Evolutionary conservation across 1,140 invertebrate species (phyloP), one percentile per base, ranked within the genome.

Genomic region (Pogonomyrmex californicus): DNA sequence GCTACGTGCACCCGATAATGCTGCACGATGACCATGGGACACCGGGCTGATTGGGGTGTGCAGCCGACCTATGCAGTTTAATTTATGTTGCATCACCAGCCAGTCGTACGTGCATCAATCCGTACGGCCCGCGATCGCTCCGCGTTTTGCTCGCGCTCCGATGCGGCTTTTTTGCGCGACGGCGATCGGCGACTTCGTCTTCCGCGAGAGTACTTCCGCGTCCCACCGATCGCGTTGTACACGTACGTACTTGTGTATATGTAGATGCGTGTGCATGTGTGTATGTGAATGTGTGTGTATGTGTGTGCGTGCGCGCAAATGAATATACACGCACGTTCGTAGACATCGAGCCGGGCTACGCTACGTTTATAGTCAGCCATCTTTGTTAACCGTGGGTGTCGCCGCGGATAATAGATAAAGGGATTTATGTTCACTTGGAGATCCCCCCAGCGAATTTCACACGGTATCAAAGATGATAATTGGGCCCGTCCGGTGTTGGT

Each of bases 61-160:
- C 91, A 88, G 85, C 82, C 92, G 87, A 88, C 86, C 91, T 91
- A 92, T 93, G 93, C 92, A 93, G 93, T 93, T 93, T 93, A 93
- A 93, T 93, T 93, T 93, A 93, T 93, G 92, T 93, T 92, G 92
- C 90, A 93, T 91, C 90, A 92, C 90, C 91, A 92, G 90, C 88
- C 91, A 91, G 91, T 92, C 91, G 92, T 90, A 92, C 78, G 87
- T 73, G 88, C 89, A 93, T 85, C 89, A 90, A 87, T 85, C 83
- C 87, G 89, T 86, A 60, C 56, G 86, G 56, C 0, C 60, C 62
- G 71, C 82, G 87, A 81, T 88, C 85, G 23, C 23, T 23, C 23
- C 23, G 85, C 33, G 68, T 62, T 70, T 81, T 66, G 68, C 70
- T 78, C 77, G 89, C 38, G 66, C 44, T 73, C 51, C 75, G n/a